A percentile compares a stretch with the other conserved stretches of the same genome.
phyloP scores from a whole-genome alignment of 2,113 vertebrate species.

The Turnix velox region DNA sequence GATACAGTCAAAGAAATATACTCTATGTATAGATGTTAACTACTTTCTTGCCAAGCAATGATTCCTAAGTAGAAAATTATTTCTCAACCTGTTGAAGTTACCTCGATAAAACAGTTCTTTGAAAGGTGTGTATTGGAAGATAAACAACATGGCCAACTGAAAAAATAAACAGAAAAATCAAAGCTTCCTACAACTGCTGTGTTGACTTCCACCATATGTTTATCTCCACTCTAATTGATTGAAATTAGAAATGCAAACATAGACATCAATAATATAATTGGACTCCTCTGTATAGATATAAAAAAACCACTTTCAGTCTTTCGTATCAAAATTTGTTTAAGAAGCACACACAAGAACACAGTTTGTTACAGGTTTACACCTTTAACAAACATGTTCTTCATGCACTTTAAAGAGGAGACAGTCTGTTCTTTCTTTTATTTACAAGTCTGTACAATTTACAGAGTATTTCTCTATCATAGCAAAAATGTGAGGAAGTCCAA shows the following conservation, averaged over 20 bases:
- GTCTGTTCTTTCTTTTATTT: accelerated
- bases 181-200: not conserved
- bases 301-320: not conserved
- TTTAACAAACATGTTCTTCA: not conserved
- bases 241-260: not conserved
- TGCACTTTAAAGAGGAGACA: not conserved
- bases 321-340: not conserved
- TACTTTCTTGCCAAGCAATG: not conserved
- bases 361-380: not conserved
- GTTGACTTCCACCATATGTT: accelerated
- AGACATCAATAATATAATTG: not conserved
- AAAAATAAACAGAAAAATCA: not conserved
- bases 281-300: not conserved
- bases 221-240: not conserved
- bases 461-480: not conserved
- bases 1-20: not conserved
- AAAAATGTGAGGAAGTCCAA: not conserved
- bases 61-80: not conserved
- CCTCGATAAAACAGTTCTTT: not conserved
- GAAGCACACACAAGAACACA: not conserved
- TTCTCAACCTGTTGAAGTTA: not conserved
- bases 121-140: not conserved
- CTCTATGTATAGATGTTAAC: not conserved
- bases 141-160: not conserved
- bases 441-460: not conserved